Conservation (phyloP, 2,888 invertebrate species). For the Pristionchus japonicus region DNA sequence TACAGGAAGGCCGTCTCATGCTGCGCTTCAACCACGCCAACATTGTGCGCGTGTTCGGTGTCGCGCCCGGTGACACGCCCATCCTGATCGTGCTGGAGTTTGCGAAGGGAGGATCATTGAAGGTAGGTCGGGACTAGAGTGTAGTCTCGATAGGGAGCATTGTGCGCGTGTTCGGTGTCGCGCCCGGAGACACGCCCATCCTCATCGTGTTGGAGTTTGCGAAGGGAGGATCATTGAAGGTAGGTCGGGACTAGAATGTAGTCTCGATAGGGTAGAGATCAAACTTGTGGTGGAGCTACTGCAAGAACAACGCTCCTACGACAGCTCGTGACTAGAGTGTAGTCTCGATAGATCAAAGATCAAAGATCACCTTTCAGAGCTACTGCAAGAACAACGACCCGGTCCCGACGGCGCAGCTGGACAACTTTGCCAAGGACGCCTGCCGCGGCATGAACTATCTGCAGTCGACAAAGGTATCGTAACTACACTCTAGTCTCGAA, state of each 20-base stretch:
- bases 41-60: constrained; percentile 27
- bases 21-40: constrained; percentile 29
- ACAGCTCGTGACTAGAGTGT: neutral
- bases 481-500: too few relatives aligned
- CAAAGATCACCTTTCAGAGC: neutral
- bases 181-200: neutral
- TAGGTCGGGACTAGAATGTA: too few relatives aligned
- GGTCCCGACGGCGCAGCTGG: neutral
- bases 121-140: neutral
- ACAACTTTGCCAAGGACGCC: constrained; percentile 37
- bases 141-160: neutral
- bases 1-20: constrained; percentile 32
- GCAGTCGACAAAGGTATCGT: constrained; percentile 18
- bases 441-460: constrained; percentile 35
- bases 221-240: constrained; percentile 36
- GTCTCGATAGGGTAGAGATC: too few relatives aligned
- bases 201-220: constrained; percentile 14
- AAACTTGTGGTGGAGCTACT: too few relatives aligned
- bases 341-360: neutral
- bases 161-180: neutral
- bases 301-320: too few relatives aligned
- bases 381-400: constrained; percentile 45
- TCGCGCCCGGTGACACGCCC: constrained; percentile 1
- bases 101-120: constrained; percentile 41
- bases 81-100: constrained; percentile 23